These are phyloP conservation scores for Scaptomyza reducta DNA, from an alignment of 2,888 invertebrate genomes.

Conservation along the genomic window DNA sequence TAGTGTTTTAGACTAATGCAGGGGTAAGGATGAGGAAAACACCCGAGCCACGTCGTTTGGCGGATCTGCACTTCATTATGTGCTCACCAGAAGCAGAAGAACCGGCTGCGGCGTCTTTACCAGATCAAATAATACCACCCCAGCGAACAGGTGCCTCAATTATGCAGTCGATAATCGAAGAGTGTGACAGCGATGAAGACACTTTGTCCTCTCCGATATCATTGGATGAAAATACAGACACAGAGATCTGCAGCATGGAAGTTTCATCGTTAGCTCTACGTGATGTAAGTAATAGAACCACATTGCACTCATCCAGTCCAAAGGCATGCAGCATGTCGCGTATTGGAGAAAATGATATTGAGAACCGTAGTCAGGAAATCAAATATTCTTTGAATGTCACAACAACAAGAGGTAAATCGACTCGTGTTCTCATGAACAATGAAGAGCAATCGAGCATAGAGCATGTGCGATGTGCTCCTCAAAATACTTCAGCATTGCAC, in stretches of 20 bases:
- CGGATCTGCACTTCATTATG: conserved; percentile 12
- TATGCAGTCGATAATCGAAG: conserved; percentile 38
- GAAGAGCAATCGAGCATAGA: conserved; percentile 24
- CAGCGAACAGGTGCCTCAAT: neutral
- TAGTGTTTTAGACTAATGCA: conserved; percentile 3
- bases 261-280: conserved; percentile 12
- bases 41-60: conserved; percentile 38
- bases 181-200: conserved; percentile 25
- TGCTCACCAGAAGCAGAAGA: conserved; percentile 11
- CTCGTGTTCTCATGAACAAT: neutral
- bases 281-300: conserved; percentile 25
- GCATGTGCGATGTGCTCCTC: neutral
- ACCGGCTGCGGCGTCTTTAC: neutral
- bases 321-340: neutral
- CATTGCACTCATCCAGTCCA: neutral
- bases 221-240: conserved; percentile 4
- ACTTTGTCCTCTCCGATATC: conserved; percentile 4
- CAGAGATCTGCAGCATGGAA: neutral
- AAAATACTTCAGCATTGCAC: neutral
- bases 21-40: conserved; percentile 8
- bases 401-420: neutral
- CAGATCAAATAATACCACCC: neutral
- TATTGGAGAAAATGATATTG: neutral
- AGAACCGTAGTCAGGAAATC: neutral
- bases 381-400: neutral